Conservation (phyloP, 2,113 vertebrate genomes). For the Myotis brandtii region DNA sequence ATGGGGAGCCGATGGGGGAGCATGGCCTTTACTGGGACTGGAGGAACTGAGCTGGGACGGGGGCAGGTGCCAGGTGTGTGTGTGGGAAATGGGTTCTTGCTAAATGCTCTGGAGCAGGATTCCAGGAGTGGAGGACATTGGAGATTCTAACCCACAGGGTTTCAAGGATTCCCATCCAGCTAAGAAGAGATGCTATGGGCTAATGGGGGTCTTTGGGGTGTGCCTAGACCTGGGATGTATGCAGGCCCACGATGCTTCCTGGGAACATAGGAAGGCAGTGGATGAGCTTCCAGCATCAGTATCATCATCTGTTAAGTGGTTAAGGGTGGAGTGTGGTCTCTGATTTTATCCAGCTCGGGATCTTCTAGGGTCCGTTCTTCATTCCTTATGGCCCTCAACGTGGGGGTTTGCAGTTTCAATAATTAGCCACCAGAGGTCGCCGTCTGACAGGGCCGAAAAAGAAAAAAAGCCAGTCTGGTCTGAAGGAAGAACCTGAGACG, state of each 20-base stretch:
- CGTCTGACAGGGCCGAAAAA: neutral
- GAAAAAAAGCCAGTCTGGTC: neutral
- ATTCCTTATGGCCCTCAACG: neutral
- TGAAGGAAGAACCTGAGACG: neutral
- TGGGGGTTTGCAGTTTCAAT: neutral
- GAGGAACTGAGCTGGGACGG: neutral
- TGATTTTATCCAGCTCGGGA: neutral
- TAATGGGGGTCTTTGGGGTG: neutral
- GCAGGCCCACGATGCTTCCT: neutral
- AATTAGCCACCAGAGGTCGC: constrained; percentile 19
- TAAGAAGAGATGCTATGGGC: neutral
- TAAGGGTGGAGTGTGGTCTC: neutral
- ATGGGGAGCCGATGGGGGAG: neutral
- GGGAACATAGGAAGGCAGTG: neutral
- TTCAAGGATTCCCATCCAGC: neutral
- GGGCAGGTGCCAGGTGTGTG: neutral
- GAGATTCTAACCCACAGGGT: neutral
- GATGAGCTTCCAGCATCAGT: neutral
- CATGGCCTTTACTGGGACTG: neutral
- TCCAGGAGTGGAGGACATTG: neutral
- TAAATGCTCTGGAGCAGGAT: neutral
- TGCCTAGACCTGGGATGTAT: neutral
- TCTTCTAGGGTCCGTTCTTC: neutral
- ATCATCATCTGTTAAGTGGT: neutral
- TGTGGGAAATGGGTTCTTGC: neutral